Base-by-base conservation (phyloP, 2,888 invertebrate species). In the Ichneumon xanthorius region DNA sequence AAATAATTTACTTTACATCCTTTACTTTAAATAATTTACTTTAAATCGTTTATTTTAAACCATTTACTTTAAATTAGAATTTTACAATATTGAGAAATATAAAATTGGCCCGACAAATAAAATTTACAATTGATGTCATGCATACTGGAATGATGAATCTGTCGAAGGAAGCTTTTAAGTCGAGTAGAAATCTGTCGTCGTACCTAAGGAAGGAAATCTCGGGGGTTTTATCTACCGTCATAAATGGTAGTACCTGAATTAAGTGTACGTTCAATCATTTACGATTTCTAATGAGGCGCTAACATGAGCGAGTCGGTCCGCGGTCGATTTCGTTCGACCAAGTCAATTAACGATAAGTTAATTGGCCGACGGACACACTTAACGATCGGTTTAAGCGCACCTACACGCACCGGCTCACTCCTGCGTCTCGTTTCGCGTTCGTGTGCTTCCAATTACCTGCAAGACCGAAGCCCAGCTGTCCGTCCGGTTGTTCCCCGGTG, bases 381-480 rank as follows among this genome's bases (percentile, higher is more conserved):
- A 82, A 82, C 85, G 82, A 85, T 82, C 82, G 82, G 79, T 85
- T 71, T 75, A 72, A 80, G 71, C 78, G 68, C 77, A 84, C 77
- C 78, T 53, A 75, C 75, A 45, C 68, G n/a, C 45, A 37, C 67
- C 50, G 61, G 37, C 50, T 48, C 50, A 33, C 70, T 68, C 63
- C 22, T 33, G 55, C 50, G 63, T 79, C 53, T 37, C 72, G 79
- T n/a, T 65, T 79, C 78, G 58, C 78, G 75, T 70, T 77, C 83
- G 73, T 86, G 84, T 71, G 87, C 80, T 87, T 84, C 82, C 85
- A 82, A 85, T 88, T 87, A 84, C 84, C 84, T 82, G 86, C 87
- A 87, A 73, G 48, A 72, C 67, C 72, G 37, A 65, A 65, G 33
- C 72, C 61, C 84, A 85, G 82, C 84, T 85, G 87, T 86, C 75